Conservation (phyloP, 2,888 invertebrate species). For the Philaethria dido region DNA sequence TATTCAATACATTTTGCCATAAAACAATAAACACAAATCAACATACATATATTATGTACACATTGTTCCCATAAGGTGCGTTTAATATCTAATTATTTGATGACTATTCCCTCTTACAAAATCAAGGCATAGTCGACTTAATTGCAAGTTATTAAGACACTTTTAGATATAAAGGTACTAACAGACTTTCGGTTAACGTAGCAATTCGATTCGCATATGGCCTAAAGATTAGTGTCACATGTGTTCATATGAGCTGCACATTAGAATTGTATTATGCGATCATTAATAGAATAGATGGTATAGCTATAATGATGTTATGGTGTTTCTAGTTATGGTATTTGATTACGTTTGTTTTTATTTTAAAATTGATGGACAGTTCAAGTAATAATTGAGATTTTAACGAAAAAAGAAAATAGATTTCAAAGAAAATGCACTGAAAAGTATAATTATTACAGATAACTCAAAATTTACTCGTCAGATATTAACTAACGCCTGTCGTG, state of each 20-base stretch:
- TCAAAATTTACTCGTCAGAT: too few species aligned
- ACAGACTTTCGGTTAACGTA: conserved; percentile 46
- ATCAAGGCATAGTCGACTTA: conserved; percentile 34
- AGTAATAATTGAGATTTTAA: too few species aligned
- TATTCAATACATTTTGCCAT: not conserved
- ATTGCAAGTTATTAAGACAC: conserved; percentile 8
- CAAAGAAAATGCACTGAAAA: too few species aligned
- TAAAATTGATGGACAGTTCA: not conserved
- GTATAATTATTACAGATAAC: too few species aligned
- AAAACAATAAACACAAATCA: conserved; percentile 28
- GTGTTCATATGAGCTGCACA: conserved; percentile 45
- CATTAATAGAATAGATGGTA: conserved; percentile 16
- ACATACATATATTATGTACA: conserved; percentile 41
- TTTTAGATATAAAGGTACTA: conserved; percentile 9
- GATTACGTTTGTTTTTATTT: not conserved
- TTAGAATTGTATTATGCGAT: conserved; percentile 36
- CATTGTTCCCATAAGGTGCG: conserved; percentile 46
- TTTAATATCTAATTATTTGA: conserved; percentile 52
- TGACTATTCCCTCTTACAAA: conserved; percentile 23
- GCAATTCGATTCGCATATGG: conserved; percentile 55
- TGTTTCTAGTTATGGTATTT: not conserved
- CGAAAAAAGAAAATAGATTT: too few species aligned
- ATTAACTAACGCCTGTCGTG: too few species aligned
- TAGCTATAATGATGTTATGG: not conserved
- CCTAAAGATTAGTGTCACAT: conserved; percentile 51